phyloP scores from a whole-genome alignment of 2,797 vertebrate species.

The Chelonia mydas region DNA sequence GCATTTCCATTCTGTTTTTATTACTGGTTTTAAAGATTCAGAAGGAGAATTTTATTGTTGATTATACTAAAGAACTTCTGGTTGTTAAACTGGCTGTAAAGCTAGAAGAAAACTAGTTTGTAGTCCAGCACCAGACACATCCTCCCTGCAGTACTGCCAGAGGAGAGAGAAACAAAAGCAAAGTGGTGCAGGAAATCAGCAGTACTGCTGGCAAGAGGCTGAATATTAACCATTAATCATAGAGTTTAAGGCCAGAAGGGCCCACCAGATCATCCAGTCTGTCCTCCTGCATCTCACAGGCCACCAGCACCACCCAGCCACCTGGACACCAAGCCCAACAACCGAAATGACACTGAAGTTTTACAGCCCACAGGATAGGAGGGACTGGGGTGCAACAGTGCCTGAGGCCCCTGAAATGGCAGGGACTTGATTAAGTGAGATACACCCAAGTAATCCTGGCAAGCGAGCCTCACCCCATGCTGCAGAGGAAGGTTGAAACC shows the following conservation, averaged over 20 bases:
- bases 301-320: not conserved
- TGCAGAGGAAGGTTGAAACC: not conserved
- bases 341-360: not conserved
- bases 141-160: not conserved
- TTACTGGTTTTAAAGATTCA: constrained; percentile 8
- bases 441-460: not conserved
- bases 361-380: not conserved
- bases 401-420: not conserved
- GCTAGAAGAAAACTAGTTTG: not conserved
- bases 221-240: not conserved
- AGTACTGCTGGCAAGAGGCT: accelerated
- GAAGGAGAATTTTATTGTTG: not conserved
- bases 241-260: not conserved
- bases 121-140: accelerated
- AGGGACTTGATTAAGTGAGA: not conserved
- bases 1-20: not conserved
- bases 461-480: no score
- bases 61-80: not conserved
- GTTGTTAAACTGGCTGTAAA: not conserved
- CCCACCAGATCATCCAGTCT: not conserved
- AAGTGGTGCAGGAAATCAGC: accelerated
- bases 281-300: not conserved
- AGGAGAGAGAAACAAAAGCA: accelerated
- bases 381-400: not conserved
- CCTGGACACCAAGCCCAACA: not conserved